These are phyloP conservation scores for Montipora efflorescens DNA, from an alignment of 64 coral and sea anemone genomes.

Conservation along the genomic window DNA sequence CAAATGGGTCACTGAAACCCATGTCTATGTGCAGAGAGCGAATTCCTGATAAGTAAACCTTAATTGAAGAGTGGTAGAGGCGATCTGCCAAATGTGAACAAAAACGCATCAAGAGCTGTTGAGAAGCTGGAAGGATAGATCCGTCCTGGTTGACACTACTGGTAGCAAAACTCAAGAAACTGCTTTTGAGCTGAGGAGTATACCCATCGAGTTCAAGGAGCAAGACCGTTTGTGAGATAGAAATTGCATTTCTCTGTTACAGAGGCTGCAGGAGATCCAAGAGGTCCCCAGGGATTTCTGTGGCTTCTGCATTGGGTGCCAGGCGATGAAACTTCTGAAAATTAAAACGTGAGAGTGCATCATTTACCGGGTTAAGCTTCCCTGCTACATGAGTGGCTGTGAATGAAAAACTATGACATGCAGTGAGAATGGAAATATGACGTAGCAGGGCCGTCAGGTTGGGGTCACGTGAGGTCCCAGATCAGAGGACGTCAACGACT, in stretches of 20 bases:
- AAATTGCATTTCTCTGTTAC: not conserved
- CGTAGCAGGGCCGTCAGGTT: constrained; percentile 12
- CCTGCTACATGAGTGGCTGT: constrained; percentile 31
- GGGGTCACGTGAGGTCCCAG: not conserved
- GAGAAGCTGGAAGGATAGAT: not conserved
- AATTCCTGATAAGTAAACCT: constrained; percentile 13
- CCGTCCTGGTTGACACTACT: not conserved
- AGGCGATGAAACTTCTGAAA: constrained; percentile 5
- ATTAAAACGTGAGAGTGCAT: constrained; percentile 35
- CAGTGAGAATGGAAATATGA: not conserved
- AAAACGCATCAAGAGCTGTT: not conserved
- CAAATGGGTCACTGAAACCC: too few relatives aligned
- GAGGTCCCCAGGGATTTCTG: not conserved
- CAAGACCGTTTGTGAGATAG: constrained; percentile 9
- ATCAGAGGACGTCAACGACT: not conserved
- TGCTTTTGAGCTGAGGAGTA: constrained; percentile 19
- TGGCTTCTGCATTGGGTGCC: not conserved
- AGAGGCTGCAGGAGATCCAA: not conserved
- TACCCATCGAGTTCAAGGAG: constrained; percentile 16
- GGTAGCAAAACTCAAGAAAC: constrained; percentile 49
- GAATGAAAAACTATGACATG: not conserved
- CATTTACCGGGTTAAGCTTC: not conserved
- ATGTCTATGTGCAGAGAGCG: not conserved
- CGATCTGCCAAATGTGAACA: not conserved
- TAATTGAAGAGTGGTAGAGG: not conserved